These are phyloP conservation scores for Pegoplata infirma DNA, from an alignment of 2,888 invertebrate genomes.

Conservation along the genomic window DNA sequence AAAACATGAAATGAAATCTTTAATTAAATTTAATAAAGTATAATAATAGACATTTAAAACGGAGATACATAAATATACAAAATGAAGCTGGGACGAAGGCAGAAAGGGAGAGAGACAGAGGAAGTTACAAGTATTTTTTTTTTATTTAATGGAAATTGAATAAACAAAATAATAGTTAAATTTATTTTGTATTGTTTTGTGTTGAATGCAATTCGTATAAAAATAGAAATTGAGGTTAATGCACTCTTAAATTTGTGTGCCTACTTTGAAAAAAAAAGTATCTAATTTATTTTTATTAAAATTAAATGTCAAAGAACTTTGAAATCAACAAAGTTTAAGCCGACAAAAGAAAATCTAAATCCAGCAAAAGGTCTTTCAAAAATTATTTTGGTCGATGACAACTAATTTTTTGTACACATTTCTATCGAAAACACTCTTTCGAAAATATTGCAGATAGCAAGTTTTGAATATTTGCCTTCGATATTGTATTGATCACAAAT, in stretches of 20 bases:
- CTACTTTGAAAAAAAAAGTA: neutral
- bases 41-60: conserved; percentile 40
- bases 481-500: no score
- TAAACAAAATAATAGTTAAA: neutral
- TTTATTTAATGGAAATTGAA: neutral
- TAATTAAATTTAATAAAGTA: conserved; percentile 62
- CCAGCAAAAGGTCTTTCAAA: no score
- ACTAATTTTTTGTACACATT: no score
- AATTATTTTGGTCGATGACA: no score
- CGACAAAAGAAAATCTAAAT: no score
- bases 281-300: conserved; percentile 10
- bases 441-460: no score
- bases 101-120: neutral
- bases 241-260: conserved; percentile 28
- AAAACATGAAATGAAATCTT: conserved; percentile 45
- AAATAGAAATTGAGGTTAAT: conserved; percentile 37
- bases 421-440: no score
- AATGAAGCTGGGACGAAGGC: neutral
- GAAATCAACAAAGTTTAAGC: neutral
- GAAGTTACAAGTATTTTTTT: neutral
- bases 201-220: conserved; percentile 55
- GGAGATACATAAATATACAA: conserved; percentile 9
- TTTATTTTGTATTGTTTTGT: conserved; percentile 18
- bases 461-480: no score
- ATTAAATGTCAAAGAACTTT: conserved; percentile 19